Evolutionary conservation across 2,888 invertebrate genomes (phyloP).

Genomic region (Sisyra terminalis): DNA sequence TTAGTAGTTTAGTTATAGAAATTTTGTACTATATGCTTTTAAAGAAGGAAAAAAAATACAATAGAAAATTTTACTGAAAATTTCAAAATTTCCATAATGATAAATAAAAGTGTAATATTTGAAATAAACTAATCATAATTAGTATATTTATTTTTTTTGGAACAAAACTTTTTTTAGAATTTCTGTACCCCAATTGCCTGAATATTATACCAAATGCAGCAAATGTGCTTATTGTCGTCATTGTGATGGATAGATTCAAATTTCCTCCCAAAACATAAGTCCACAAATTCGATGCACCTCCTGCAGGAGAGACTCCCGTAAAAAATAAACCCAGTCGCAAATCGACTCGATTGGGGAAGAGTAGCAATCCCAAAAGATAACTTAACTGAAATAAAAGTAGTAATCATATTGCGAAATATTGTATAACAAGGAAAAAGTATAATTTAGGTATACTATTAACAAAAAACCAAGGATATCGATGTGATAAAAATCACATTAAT

Average conservation of each 20-base stretch:
- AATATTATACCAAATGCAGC: constrained; percentile 58
- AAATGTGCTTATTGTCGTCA: constrained; percentile 84
- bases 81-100: too few relatives aligned
- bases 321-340: constrained; percentile 79
- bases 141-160: not conserved
- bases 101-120: not conserved
- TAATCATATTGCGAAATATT: not conserved
- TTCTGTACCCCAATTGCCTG: too few relatives aligned
- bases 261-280: constrained; percentile 83
- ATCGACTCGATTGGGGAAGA: constrained; percentile 50
- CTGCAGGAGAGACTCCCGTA: constrained; percentile 80
- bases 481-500: not conserved
- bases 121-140: not conserved
- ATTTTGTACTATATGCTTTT: too few relatives aligned
- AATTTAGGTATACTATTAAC: not conserved
- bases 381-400: constrained; percentile 37
- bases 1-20: too few relatives aligned
- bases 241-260: constrained; percentile 81
- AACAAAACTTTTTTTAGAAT: too few relatives aligned
- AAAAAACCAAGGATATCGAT: not conserved
- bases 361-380: constrained; percentile 48
- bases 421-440: too few relatives aligned
- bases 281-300: constrained; percentile 96
- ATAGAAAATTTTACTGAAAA: too few relatives aligned
- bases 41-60: too few relatives aligned